phyloP scores from a whole-genome alignment of 92 coral and sea anemone species.

The Micromussa lordhowensis region DNA sequence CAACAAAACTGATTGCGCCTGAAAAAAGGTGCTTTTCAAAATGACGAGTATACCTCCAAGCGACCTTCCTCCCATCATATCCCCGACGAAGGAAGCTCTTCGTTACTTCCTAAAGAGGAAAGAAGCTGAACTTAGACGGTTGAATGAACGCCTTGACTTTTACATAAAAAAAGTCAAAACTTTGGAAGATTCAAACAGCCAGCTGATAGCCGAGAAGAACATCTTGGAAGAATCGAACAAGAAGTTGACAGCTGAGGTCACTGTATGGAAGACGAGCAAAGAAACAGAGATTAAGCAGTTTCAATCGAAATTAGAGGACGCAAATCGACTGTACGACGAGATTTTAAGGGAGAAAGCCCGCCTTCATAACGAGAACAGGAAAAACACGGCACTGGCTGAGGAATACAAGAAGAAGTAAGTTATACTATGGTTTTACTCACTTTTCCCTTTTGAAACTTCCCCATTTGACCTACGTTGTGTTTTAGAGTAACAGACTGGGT shows the following conservation, averaged over 20 bases:
- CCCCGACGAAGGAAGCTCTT: conserved; percentile 10
- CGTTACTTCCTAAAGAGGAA: conserved; percentile 9
- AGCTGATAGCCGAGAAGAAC: conserved; percentile 7
- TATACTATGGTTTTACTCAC: not conserved
- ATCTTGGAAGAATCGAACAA: no score
- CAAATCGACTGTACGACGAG: conserved; percentile 1
- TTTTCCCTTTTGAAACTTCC: no score
- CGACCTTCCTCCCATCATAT: not conserved
- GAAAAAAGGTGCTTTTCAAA: not conserved
- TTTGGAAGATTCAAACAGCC: conserved; percentile 10
- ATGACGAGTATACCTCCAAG: not conserved
- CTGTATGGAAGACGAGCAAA: not conserved
- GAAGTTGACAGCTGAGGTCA: conserved; percentile 6
- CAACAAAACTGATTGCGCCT: not conserved
- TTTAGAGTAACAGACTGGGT: no score
- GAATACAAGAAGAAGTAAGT: conserved; percentile 16
- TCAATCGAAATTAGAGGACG: not conserved
- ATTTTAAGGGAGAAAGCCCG: not conserved
- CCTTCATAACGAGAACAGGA: not conserved
- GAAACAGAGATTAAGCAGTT: conserved; percentile 9
- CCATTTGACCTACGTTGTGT: no score
- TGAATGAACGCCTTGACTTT: conserved; percentile 1
- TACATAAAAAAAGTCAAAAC: not conserved
- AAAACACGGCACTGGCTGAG: conserved; percentile 10
- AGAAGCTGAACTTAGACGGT: not conserved